Base-by-base conservation (phyloP, 1,140 invertebrate species). In the Chironomus tepperi region DNA sequence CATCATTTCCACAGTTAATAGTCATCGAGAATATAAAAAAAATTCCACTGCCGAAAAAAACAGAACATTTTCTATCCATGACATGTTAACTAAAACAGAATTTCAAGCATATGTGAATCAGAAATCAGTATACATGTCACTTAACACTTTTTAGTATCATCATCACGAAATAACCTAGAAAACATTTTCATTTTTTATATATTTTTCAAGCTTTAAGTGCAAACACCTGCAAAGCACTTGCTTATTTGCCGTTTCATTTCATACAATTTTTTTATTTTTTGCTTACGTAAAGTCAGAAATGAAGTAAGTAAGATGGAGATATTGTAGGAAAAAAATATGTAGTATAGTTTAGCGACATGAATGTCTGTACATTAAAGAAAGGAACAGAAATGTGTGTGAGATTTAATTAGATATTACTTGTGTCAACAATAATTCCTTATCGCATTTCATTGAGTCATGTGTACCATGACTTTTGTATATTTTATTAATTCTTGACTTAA, bases 341-440 rank as follows among this genome's bases (percentile, higher is more conserved):
- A 34, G 24, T 34, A 34, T 34, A 34, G 24, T 34, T 34, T 34
- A 34, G 24, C 24, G 24, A 34, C 24, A 34, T 34, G 24, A 34
- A 34, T 34, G 24, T 34, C 24, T 34, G 24, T 34, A 34, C 24
- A 2, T 34, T 2, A 57, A 12, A 57, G 12, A n/a, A 57, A 57
- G 47, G 12, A 57, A n/a, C 12, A 57, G 10, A 57, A 57, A 57
- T 57, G 47, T 57, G 47, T 70, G 19, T 70, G 16, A 18, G 65
- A 70, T 70, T 70, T 70, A 18, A 70, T 70, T 70, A 70, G 65
- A 70, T 70, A 70, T 18, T 70, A 18, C 19, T 70, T 70, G 65
- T 70, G 65, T 70, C 65, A 70, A 70, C 65, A 70, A 19, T 19
- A 19, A 9, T 70, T 34, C 24, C 2, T 34, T 34, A 34, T 34